Evolutionary conservation across 2,797 vertebrate genomes (phyloP), one percentile per base, ranked within the genome.

Genomic region (Phylloscopus collybita): DNA sequence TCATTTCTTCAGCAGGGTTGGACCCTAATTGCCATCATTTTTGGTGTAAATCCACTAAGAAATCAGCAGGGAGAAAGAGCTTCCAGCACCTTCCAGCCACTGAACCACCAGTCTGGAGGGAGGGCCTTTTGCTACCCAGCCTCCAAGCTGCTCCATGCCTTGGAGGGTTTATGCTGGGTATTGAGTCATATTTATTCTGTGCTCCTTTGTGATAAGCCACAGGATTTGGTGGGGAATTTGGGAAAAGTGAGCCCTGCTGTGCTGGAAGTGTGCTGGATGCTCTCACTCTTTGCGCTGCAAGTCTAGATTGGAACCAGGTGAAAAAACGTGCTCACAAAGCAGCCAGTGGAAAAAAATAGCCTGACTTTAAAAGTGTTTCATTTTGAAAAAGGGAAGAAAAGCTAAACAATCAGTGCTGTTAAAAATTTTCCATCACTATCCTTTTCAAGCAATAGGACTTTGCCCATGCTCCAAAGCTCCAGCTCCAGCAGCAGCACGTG

Each of bases 311-410:
- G 91, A 97, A 95, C 76, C 91, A 96, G 93, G 92, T 96, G 95
- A 96, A 90, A 91, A 91, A 95, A 88, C 0, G 34, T 50, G 56
- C 87, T 93, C 76, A 66, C 53, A 89, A 61, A 87, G 78, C 60
- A 93, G 59, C 38, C 32, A 61, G 80, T 42, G 60, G 47, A 10
- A 50, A 70, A 83, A 54, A 80, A 66, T 9, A 38, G 42, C 15
- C 80, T 76, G 66, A 56, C 94, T 93, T 94, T 27, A 60, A 64
- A 94, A 93, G 95, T 97, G 95, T 97, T 97, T 97, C 95, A 96
- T 96, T 97, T 97, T 95, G 93, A 70, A 74, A 91, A 78, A 38
- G 42, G 75, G 27, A 92, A 93, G 82, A 86, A 88, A 92, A 57
- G 60, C 83, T 93, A 86, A 97, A 90, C 90, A 93, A 92, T 70